phyloP scores from a whole-genome alignment of 2,113 vertebrate species.

The Myotis brandtii region DNA sequence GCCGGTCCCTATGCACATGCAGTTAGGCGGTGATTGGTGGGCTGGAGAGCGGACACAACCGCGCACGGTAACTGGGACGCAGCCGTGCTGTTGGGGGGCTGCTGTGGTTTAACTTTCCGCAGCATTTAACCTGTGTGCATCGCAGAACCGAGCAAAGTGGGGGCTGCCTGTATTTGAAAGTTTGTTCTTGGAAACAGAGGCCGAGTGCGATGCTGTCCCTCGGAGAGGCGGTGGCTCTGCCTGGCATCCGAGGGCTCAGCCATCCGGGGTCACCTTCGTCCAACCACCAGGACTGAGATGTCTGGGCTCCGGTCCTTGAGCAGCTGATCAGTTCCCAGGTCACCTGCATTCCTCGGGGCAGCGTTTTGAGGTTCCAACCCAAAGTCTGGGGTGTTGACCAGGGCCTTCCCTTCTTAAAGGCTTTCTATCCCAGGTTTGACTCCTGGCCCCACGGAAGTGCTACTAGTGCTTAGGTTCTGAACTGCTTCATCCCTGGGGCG shows the following conservation, averaged over 20 bases:
- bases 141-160: not conserved
- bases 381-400: not conserved
- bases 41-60: not conserved
- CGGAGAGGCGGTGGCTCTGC: not conserved
- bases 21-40: rapidly evolving
- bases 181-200: not conserved
- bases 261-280: not conserved
- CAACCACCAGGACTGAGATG: not conserved
- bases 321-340: not conserved
- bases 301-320: not conserved
- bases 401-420: not conserved
- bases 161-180: not conserved
- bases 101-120: too few relatives aligned
- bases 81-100: too few relatives aligned
- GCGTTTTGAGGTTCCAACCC: not conserved
- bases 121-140: too few relatives aligned
- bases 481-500: not conserved
- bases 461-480: not conserved
- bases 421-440: too few relatives aligned
- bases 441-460: not conserved
- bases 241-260: not conserved
- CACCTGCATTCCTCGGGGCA: not conserved
- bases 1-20: rapidly evolving
- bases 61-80: too few relatives aligned
- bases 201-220: not conserved